These are phyloP conservation scores for Vanacampus margaritifer DNA, from an alignment of 2,113 vertebrate genomes.

Conservation along the genomic window DNA sequence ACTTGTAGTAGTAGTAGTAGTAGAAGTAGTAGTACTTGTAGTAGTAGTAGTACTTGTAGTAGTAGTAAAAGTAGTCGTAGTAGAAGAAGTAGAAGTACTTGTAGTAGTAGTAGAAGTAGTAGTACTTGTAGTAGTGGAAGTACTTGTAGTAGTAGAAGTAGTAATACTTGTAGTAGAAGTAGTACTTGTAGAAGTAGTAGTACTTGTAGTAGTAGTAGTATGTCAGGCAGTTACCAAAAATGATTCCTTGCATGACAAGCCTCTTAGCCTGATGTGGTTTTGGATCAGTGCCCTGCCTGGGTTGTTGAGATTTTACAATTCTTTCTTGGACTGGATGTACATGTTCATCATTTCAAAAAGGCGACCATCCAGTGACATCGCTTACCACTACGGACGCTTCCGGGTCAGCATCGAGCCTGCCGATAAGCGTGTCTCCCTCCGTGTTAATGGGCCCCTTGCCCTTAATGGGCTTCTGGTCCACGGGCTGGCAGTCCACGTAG, in stretches of 20 bases:
- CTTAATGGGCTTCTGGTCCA: conserved; percentile 76
- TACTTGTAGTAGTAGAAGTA: too few species aligned
- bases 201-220: not conserved
- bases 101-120: too few species aligned
- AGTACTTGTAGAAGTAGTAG: too few species aligned
- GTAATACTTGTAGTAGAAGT: too few species aligned
- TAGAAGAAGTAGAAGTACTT: too few species aligned
- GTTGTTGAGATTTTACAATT: conserved; percentile 14
- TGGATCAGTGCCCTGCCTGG: conserved; percentile 8
- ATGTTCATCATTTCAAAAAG: not conserved
- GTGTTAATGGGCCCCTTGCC: conserved; percentile 75
- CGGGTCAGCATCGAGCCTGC: conserved; percentile 73
- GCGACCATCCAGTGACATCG: not conserved
- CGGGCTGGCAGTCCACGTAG: conserved; percentile 77
- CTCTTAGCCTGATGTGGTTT: not conserved
- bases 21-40: too few species aligned
- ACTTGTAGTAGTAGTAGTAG: too few species aligned
- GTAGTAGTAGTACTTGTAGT: too few species aligned
- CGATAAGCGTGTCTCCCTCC: conserved; percentile 77
- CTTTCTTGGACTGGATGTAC: too few species aligned
- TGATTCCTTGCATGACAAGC: not conserved
- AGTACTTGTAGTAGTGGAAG: too few species aligned
- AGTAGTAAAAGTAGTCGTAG: too few species aligned
- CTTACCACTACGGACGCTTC: conserved; percentile 78
- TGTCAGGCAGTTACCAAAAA: not conserved